Percentiles rank a stretch among this genome's conserved stretches.
phyloP scores from a whole-genome alignment of 2,797 vertebrate species.

The Danionella dracula region DNA sequence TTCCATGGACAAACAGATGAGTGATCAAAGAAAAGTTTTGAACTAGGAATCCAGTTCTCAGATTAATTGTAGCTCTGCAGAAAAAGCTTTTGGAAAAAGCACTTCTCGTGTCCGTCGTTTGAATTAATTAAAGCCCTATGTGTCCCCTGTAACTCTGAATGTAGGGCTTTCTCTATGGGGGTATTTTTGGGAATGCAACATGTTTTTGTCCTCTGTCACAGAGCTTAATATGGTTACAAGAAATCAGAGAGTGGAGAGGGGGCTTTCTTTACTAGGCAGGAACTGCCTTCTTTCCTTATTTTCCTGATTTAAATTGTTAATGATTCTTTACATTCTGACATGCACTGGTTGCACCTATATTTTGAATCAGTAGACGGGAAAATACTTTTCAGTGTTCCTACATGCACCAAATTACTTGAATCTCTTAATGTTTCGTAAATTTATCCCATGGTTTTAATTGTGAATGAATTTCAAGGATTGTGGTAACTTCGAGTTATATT shows the following conservation, averaged over 20 bases:
- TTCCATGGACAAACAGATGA: neutral
- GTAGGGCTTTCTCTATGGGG: neutral
- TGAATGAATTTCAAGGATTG: no score
- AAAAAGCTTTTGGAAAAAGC: neutral
- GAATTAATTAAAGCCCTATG: neutral
- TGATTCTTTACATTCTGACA: no score
- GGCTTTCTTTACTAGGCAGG: neutral
- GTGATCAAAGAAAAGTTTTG: neutral
- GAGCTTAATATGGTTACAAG: constrained; percentile 26
- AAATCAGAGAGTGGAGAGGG: constrained; percentile 6
- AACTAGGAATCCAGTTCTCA: constrained; percentile 5
- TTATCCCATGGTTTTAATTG: no score
- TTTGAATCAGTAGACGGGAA: no score
- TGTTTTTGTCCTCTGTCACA: constrained; percentile 17
- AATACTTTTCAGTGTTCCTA: no score
- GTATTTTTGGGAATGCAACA: neutral
- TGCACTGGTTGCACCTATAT: no score
- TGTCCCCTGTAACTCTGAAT: neutral
- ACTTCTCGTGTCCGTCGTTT: no score
- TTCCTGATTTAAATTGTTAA: no score
- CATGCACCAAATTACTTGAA: no score
- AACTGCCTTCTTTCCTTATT: no score
- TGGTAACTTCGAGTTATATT: no score
- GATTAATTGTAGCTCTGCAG: neutral
- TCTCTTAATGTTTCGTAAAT: no score